Base-by-base conservation (phyloP, 2,888 invertebrate species). In the Villa cingulata region DNA sequence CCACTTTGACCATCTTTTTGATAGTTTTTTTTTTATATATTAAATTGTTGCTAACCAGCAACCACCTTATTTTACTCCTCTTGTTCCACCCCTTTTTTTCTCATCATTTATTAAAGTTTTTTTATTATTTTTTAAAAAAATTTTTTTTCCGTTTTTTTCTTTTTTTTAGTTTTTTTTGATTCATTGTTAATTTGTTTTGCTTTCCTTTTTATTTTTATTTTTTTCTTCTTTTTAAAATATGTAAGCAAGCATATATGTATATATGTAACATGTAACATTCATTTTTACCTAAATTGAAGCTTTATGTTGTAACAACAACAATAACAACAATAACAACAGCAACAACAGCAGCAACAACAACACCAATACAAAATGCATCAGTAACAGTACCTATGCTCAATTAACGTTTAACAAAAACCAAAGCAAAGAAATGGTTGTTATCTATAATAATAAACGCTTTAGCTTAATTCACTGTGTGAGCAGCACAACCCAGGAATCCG, bases 1-100 rank as follows among this genome's bases (percentile, higher is more conserved):
- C 50, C 48, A 50, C 50, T 48, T 50, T 44, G 46, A n/a, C 23
- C 16, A 32, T 41, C 41, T 23, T 32, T 46, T 45, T 45, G 45
- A 48, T 48, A 48, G 37, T 48, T 48, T 45, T n/a, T n/a, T n/a
- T n/a, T 19, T 9, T 42, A 37, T 45, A 44, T 41, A 23, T 40
- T 37, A 34, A 20, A 37, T 17, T 36, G 18, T 2, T 19, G 36
- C 41, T 41, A 41, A 41, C 23, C 43, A 41, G 32, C 37, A n/a
- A 19, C 9, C 41, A 29, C 5, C n/a, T 17, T 16, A 17, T 6
- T n/a, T 42, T 29, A 9, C 16, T 17, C 9, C 29, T 15, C 7
- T 9, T 40, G 20, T 19, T 17, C 14, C 19, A 14, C n/a, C 19
- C 34, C 19, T 20, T 17, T 32, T 14, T 20, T 27, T n/a, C n/a